Percentiles rank a stretch among this genome's conserved stretches.
Conservation (phyloP, 2,797 vertebrate species). For the Sylvia borin region DNA sequence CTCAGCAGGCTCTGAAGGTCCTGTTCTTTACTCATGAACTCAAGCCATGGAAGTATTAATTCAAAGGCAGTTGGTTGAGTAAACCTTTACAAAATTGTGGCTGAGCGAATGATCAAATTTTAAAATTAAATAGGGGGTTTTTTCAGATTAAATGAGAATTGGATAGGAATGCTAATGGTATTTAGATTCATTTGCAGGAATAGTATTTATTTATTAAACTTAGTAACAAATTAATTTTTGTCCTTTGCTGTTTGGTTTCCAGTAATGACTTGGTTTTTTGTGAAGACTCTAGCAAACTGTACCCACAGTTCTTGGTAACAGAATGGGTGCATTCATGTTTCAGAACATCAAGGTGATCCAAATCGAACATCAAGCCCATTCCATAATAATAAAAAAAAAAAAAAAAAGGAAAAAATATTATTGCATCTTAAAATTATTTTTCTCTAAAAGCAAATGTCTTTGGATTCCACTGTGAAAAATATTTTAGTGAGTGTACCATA, state of each 20-base stretch:
- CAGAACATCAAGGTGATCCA: background rate
- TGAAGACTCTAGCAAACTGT: background rate
- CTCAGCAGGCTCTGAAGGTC: background rate
- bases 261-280: background rate
- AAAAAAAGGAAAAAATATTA: background rate
- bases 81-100: background rate
- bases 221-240: background rate
- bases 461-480: constrained; percentile 46
- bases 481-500: constrained; percentile 46
- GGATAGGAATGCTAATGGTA: background rate
- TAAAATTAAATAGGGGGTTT: background rate
- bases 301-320: background rate
- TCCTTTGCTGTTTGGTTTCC: background rate
- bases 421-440: constrained; percentile 43
- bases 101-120: background rate
- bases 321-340: background rate
- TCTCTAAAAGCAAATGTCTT: constrained; percentile 53
- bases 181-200: background rate
- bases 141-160: background rate
- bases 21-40: background rate
- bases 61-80: background rate
- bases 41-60: background rate
- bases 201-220: background rate
- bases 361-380: background rate
- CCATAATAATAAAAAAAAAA: background rate